Conservation (phyloP, 2,797 vertebrate genomes). For the Miichthys miiuy region DNA sequence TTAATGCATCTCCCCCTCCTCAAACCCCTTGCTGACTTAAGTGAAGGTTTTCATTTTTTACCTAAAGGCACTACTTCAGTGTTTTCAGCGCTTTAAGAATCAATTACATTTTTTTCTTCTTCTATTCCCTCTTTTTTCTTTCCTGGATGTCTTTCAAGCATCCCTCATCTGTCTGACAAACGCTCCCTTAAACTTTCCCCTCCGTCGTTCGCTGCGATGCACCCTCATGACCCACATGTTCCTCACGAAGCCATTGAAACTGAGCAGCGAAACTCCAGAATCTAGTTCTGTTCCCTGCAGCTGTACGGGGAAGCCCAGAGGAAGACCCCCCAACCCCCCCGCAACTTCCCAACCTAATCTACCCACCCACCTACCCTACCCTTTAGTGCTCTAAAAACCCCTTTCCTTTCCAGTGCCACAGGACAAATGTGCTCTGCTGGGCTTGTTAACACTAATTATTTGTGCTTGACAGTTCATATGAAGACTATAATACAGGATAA, state of each 20-base stretch:
- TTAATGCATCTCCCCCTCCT: conserved; percentile 73
- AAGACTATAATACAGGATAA: conserved; percentile 3
- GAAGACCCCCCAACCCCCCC: conserved; percentile 29
- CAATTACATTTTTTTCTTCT: conserved; percentile 67
- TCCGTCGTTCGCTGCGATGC: conserved; percentile 16
- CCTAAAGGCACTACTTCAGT: conserved; percentile 65
- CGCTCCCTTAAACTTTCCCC: conserved; percentile 30
- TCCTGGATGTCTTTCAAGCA: conserved; percentile 53
- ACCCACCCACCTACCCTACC: conserved; percentile 20
- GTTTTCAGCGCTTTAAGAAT: conserved; percentile 72
- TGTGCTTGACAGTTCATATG: conserved; percentile 37
- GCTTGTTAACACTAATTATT: conserved; percentile 52
- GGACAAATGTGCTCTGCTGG: conserved; percentile 44
- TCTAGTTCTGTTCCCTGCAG: conserved; percentile 53
- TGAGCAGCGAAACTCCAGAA: conserved; percentile 44
- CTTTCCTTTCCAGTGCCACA: conserved; percentile 43
- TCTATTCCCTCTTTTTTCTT: conserved; percentile 10
- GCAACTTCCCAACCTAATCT: too few species aligned
- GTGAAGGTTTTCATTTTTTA: conserved; percentile 71
- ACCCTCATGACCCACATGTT: conserved; percentile 24
- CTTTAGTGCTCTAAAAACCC: conserved; percentile 46
- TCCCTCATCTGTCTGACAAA: conserved; percentile 37
- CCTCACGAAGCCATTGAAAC: conserved; percentile 28
- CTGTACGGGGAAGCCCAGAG: conserved; percentile 69
- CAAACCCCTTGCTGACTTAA: conserved; percentile 70